Conservation (phyloP, 2,888 invertebrate species). For the Thymelicus lineola region DNA sequence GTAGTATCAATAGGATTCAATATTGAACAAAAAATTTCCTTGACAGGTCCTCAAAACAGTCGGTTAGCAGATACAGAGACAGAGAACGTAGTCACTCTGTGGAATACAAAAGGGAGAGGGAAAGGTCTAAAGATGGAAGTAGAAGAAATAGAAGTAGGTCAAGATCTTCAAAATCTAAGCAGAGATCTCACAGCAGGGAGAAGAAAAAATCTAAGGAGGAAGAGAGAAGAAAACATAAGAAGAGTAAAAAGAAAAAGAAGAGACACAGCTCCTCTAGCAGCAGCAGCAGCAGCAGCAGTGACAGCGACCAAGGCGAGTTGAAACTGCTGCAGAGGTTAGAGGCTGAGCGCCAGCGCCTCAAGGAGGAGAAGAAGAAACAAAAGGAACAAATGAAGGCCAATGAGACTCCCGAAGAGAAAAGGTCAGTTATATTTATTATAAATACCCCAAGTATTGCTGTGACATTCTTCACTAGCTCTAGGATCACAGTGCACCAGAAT, state of each 20-base stretch:
- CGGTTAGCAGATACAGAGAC: conserved; percentile 53
- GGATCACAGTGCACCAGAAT: neutral
- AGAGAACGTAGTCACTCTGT: conserved; percentile 55
- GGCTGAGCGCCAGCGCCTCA: conserved; percentile 87
- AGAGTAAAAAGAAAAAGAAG: conserved; percentile 67
- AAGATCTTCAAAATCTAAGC: conserved; percentile 49
- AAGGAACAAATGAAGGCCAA: conserved; percentile 93
- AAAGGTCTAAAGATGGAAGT: conserved; percentile 48
- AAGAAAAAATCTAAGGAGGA: conserved; percentile 45
- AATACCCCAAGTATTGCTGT: neutral
- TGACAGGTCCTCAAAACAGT: conserved; percentile 66
- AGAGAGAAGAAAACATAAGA: conserved; percentile 53
- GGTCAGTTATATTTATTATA: conserved; percentile 61
- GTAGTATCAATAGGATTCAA: too few relatives aligned
- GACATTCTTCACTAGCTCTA: too few relatives aligned
- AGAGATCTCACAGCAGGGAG: conserved; percentile 57
- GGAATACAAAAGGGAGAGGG: conserved; percentile 53
- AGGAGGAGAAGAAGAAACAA: conserved; percentile 87
- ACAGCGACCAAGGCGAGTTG: conserved; percentile 82
- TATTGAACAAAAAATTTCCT: neutral
- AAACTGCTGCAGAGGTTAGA: conserved; percentile 90
- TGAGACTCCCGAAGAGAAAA: conserved; percentile 98
- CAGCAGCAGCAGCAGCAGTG: conserved; percentile 70
- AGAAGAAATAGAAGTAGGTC: conserved; percentile 47
- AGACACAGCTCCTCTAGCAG: conserved; percentile 47